A percentile compares a stretch with the other conserved stretches of the same genome.
Conservation (phyloP, 2,888 invertebrate genomes). For the Trichopoda pennipes region DNA sequence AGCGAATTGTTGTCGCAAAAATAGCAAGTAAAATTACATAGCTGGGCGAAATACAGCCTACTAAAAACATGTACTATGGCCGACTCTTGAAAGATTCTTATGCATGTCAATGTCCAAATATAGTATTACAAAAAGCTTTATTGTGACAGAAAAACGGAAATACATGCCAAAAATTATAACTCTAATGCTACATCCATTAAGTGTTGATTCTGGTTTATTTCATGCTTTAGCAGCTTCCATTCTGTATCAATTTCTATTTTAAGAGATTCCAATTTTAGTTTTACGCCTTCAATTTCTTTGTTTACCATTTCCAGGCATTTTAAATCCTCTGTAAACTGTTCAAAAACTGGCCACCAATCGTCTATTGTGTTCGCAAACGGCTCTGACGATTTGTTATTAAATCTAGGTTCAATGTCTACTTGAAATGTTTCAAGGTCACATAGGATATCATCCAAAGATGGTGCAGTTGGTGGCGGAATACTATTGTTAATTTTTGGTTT, state of each 20-base stretch:
- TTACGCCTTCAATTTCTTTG: conserved; percentile 73
- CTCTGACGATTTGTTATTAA: conserved; percentile 39
- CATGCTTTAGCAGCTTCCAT: conserved; percentile 73
- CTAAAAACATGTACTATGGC: no score
- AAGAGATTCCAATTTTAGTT: conserved; percentile 73
- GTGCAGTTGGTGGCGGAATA: conserved; percentile 72
- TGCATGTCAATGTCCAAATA: no score
- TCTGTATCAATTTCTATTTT: conserved; percentile 75
- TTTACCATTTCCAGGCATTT: conserved; percentile 74
- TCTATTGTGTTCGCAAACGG: conserved; percentile 63
- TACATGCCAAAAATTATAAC: not conserved
- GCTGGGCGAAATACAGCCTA: no score
- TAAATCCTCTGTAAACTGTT: conserved; percentile 77
- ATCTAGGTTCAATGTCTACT: conserved; percentile 65
- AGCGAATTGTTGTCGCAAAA: no score
- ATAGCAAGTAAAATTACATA: no score
- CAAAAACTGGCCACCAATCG: conserved; percentile 79
- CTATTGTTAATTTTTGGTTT: conserved; percentile 71
- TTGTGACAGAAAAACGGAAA: no score
- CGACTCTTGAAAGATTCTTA: no score
- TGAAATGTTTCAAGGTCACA: conserved; percentile 78
- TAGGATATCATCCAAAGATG: conserved; percentile 76
- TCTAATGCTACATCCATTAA: conserved; percentile 58
- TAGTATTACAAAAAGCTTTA: no score
- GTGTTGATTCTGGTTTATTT: conserved; percentile 72